Evolutionary conservation across 2,888 invertebrate species (phyloP), one percentile per base, ranked within the genome.

Genomic region (Drosophila buzzatii): DNA sequence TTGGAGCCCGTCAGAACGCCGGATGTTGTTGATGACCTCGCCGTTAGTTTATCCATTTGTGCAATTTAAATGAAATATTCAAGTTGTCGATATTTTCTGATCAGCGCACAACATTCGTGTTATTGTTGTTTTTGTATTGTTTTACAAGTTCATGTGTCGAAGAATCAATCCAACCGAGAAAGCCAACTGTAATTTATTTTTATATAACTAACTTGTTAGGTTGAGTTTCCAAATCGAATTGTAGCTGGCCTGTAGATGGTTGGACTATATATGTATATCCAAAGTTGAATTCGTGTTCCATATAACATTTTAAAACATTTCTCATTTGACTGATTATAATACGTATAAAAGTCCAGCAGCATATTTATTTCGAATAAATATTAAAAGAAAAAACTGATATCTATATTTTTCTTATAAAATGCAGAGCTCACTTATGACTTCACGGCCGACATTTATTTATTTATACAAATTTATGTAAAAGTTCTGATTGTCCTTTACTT

Each of bases 1-100:
- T 52, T 59, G 4, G 67, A 39, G 20, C 85, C 87, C 12, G 85
- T 89, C 0, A 52, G 56, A 3, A 59, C 72, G 0, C 33, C n/a
- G 3, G 44, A 0, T 3, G 35, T 4, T 0, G 1, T 1, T 0
- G n/a, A 1, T 12, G 20, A 18, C 8, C 16, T 39, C 2, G 3
- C 3, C 0, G 39, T 12, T 4, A 41, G 7, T 14, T 3, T 60
- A 8, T 62, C 52, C 51, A 73, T 53, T 12, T 16, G 12, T 8
- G 8, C 12, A 39, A 35, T 14, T 39, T 62, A 12, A 14, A 27
- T 27, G 27, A 27, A 35, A 27, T 35, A 16, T 41, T 9, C 20
- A 33, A 27, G 27, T 6, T 27, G 6, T 27, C 27, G 27, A 27
- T 27, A 27, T 27, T 27, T 27, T 27, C 27, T 27, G 27, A 27